Percentiles rank a stretch among this genome's conserved stretches.
Evolutionary conservation across 2,113 vertebrate genomes (phyloP).

Genomic region (Telmatochromis sp.): DNA sequence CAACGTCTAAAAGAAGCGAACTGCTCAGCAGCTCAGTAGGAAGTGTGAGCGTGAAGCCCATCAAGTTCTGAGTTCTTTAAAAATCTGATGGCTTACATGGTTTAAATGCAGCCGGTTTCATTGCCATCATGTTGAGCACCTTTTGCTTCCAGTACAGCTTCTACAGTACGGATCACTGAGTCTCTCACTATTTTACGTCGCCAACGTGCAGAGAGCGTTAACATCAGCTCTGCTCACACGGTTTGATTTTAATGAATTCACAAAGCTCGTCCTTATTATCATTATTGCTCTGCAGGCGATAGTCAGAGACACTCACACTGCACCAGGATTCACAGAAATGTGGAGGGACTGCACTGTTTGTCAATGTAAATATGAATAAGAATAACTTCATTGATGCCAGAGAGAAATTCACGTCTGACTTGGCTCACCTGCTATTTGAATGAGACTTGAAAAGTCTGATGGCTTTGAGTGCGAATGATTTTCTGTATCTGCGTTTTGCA

Average conservation of each 20-base stretch:
- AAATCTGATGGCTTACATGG: neutral
- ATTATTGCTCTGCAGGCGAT: neutral
- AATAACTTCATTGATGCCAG: neutral
- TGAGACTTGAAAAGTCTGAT: neutral
- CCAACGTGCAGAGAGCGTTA: neutral
- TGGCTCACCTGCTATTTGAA: neutral
- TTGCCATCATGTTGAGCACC: neutral
- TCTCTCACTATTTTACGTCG: neutral
- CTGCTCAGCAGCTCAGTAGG: neutral
- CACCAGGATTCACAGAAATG: neutral
- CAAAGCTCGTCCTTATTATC: neutral
- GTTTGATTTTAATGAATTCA: neutral
- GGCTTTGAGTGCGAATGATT: neutral
- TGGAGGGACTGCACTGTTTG: neutral
- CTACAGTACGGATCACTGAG: too few relatives aligned
- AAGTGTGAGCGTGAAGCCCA: neutral
- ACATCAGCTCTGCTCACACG: neutral
- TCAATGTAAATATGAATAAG: neutral
- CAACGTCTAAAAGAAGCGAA: neutral
- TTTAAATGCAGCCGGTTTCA: neutral
- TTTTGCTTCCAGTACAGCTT: neutral
- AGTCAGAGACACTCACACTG: neutral
- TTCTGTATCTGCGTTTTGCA: fast-evolving
- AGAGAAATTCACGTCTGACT: neutral
- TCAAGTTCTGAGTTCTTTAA: neutral